A percentile compares a stretch with the other conserved stretches of the same genome.
Conservation (phyloP, 2,888 invertebrate genomes). For the Drosophila engyochracea region DNA sequence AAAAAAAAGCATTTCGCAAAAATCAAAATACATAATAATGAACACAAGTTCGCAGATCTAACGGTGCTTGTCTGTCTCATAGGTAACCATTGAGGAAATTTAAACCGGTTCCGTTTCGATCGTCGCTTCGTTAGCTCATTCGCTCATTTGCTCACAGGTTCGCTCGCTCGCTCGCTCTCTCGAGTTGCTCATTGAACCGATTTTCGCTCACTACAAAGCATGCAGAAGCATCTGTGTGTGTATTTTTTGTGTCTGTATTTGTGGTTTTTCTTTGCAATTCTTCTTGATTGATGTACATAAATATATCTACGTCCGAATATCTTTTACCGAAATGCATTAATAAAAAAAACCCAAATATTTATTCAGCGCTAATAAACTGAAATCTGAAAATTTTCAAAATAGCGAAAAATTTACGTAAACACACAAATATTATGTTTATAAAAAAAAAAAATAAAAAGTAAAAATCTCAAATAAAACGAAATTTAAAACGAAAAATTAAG, state of each 20-base stretch:
- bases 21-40: slow-evolving; percentile 66
- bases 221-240: not conserved
- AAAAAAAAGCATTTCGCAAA: slow-evolving; percentile 48
- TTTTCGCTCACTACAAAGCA: slow-evolving; percentile 13
- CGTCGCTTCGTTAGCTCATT: slow-evolving; percentile 19
- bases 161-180: slow-evolving; percentile 39
- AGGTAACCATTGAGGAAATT: slow-evolving; percentile 52
- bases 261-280: slow-evolving; percentile 37
- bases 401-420: not conserved
- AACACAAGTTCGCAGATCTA: slow-evolving; percentile 54
- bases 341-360: slow-evolving; percentile 17
- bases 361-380: slow-evolving; percentile 23
- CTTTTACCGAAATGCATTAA: slow-evolving; percentile 41
- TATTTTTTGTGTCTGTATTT: slow-evolving; percentile 2
- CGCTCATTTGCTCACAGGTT: slow-evolving; percentile 21
- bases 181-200: slow-evolving; percentile 56
- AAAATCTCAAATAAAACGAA: slow-evolving; percentile 2
- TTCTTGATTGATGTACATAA: slow-evolving; percentile 17
- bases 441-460: slow-evolving; percentile 12
- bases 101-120: slow-evolving; percentile 60
- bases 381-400: slow-evolving; percentile 27
- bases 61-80: slow-evolving; percentile 68
- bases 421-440: slow-evolving; percentile 35
- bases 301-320: slow-evolving; percentile 7
- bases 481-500: slow-evolving; percentile 11